Conservation (phyloP, 2,113 vertebrate species). For the Tor tambroides region DNA sequence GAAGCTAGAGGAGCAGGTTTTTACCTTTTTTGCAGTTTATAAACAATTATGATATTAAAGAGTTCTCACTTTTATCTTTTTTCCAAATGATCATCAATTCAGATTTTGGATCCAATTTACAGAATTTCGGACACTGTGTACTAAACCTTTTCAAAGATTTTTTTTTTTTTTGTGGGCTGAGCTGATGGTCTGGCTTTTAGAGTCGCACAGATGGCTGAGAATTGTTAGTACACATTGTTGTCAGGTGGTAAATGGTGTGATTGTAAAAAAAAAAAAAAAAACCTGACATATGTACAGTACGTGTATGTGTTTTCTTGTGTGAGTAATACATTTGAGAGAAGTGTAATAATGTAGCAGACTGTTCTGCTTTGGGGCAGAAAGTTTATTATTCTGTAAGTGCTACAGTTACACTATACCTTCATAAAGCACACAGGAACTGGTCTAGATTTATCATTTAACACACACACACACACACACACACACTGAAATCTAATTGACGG, state of each 20-base stretch:
- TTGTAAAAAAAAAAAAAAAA: conserved; percentile 24
- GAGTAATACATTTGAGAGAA: conserved; percentile 24
- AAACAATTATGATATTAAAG: too few species aligned
- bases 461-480: not conserved
- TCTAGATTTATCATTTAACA: not conserved
- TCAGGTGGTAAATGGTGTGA: conserved; percentile 4
- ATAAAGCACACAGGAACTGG: conserved; percentile 61
- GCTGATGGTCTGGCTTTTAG: not conserved
- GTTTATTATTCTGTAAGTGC: conserved; percentile 66
- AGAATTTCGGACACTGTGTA: not conserved
- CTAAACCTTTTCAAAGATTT: not conserved
- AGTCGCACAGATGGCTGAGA: not conserved
- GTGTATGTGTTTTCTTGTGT: not conserved
- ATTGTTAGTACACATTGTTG: not conserved
- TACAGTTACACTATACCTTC: conserved; percentile 39
- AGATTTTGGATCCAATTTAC: not conserved
- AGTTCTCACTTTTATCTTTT: too few species aligned
- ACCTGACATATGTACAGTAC: not conserved
- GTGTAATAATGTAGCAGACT: conserved; percentile 47
- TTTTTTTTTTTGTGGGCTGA: not conserved
- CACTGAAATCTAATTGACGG: not conserved
- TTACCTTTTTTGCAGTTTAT: too few species aligned
- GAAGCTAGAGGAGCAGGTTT: too few species aligned
- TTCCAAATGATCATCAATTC: too few species aligned
- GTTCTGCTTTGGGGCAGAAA: conserved; percentile 55